Conservation (phyloP, 2,113 vertebrate species). For the Columbina picui region DNA sequence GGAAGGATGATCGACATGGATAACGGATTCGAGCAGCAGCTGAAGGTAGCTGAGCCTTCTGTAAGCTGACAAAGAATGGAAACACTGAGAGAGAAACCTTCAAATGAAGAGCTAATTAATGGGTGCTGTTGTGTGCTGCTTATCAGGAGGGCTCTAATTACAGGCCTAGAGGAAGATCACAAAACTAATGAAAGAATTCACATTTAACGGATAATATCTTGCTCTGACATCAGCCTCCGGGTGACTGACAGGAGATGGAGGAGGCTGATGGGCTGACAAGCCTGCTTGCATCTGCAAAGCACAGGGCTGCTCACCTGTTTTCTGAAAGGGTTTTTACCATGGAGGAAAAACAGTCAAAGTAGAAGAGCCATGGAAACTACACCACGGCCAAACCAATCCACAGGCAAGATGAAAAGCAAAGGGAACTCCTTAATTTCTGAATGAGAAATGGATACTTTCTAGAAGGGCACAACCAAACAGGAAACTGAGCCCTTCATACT, state of each 20-base stretch:
- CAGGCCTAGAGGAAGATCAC: not conserved
- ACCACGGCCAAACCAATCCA: not conserved
- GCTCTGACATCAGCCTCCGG: not conserved
- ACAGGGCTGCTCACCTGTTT: not conserved
- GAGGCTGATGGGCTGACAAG: not conserved
- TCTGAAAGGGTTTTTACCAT: not conserved
- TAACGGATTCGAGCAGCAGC: fast-evolving
- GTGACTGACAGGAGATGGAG: not conserved
- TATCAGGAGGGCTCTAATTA: constrained; percentile 29
- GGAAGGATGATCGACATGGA: not conserved
- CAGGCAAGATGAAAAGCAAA: not conserved
- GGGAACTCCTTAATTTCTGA: not conserved
- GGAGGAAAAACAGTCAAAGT: not conserved
- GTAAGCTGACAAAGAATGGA: not conserved
- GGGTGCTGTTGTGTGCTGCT: not conserved
- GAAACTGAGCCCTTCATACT: not conserved
- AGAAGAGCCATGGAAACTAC: not conserved
- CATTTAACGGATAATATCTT: not conserved
- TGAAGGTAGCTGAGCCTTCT: not conserved
- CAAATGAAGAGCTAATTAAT: constrained; percentile 37
- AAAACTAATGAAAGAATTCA: constrained; percentile 13
- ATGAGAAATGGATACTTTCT: not conserved
- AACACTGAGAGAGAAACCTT: not conserved
- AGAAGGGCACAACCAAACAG: not conserved
- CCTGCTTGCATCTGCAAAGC: not conserved